Conservation (phyloP, 30 jellyfish, hydroid and myxozoan genomes). For the Haliclystus octoradiatus region DNA sequence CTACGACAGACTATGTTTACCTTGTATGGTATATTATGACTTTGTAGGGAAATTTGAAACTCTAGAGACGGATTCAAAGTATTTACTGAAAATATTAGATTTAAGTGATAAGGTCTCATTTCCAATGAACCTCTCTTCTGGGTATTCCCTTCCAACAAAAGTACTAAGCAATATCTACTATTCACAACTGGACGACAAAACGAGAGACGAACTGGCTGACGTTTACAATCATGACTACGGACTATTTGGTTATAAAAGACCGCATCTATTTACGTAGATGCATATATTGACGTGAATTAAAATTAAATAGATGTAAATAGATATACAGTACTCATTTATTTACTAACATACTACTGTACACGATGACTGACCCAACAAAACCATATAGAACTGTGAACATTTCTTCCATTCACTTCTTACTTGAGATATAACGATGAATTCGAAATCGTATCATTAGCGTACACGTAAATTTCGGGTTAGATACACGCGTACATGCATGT, state of each 20-base stretch:
- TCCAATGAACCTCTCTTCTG: conserved; percentile 45
- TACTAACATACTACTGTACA: too few relatives aligned
- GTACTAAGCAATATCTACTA: conserved; percentile 51
- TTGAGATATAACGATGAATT: too few relatives aligned
- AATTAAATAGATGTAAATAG: too few relatives aligned
- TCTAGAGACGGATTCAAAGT: conserved; percentile 71
- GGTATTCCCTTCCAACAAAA: conserved; percentile 47
- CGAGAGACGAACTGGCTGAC: conserved; percentile 39
- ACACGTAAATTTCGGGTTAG: too few relatives aligned
- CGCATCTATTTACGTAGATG: too few relatives aligned
- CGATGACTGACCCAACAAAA: too few relatives aligned
- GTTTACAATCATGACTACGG: conserved; percentile 56
- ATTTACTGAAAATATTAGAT: conserved; percentile 64
- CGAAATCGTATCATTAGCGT: too few relatives aligned
- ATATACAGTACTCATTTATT: too few relatives aligned
- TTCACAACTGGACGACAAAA: conserved; percentile 28
- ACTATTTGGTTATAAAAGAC: conserved; percentile 76
- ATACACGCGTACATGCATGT: too few relatives aligned
- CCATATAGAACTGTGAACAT: too few relatives aligned
- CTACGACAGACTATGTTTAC: conserved; percentile 79
- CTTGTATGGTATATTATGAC: conserved; percentile 86
- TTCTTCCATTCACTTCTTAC: too few relatives aligned
- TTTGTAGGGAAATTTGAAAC: conserved; percentile 91
- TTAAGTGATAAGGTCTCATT: conserved; percentile 53
- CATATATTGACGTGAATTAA: too few relatives aligned